Evolutionary conservation across 2,113 vertebrate genomes (phyloP).

Genomic region (Pontoporia blainvillei): DNA sequence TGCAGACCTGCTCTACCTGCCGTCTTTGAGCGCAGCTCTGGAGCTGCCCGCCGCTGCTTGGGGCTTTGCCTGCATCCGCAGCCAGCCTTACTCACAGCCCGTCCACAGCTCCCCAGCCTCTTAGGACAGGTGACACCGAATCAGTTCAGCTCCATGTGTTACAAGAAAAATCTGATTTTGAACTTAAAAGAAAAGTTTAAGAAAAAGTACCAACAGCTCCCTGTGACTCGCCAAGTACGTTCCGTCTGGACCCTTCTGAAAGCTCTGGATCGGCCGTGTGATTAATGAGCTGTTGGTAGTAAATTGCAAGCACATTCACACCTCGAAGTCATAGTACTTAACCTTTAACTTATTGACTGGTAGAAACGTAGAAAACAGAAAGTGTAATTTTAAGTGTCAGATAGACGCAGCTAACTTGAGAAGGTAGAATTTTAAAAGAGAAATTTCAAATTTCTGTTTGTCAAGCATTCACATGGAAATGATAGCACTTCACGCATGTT

Average conservation of each 20-base stretch:
- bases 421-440: not conserved
- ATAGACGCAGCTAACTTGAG: not conserved
- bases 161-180: not conserved
- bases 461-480: not conserved
- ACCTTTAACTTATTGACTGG: not conserved
- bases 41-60: not conserved
- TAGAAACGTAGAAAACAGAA: not conserved
- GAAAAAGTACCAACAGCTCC: no score
- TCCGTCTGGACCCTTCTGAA: not conserved
- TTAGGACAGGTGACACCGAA: accelerated
- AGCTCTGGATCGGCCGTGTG: not conserved
- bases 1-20: accelerated
- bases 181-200: not conserved
- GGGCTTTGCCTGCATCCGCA: not conserved
- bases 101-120: not conserved
- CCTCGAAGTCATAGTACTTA: not conserved
- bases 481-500: not conserved
- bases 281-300: not conserved
- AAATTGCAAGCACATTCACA: not conserved
- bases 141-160: not conserved
- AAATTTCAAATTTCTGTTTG: not conserved
- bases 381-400: not conserved
- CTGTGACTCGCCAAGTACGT: not conserved
- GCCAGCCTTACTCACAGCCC: accelerated
- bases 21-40: accelerated